Base-by-base conservation (phyloP, 1,140 invertebrate species). In the Drosophila lacteicornis region DNA sequence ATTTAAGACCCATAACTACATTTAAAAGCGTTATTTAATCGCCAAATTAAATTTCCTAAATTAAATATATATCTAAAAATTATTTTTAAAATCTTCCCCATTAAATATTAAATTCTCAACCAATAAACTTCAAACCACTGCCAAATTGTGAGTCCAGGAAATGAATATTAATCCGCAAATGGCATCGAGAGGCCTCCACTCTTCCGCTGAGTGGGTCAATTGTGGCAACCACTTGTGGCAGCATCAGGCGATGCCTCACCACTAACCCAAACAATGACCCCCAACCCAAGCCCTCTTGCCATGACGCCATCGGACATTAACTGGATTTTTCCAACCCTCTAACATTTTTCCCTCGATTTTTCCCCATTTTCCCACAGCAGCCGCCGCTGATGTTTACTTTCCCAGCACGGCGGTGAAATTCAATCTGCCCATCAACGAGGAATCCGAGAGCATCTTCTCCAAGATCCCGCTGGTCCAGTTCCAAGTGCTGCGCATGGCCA, bases 391-490 rank as follows among this genome's bases (percentile, higher is more conserved):
- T 67, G 88, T 92, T 71, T 92, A 92, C 74, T 92, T 92, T 77
- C 91, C 91, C 57, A 91, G 79, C 77, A 78, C 86, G 12, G 67
- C 77, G 7, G 87, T 92, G 59, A 79, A 88, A 79, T 65, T 92
- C 55, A 92, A 91, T 62, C 78, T 92, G 45, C 91, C 91, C 42
- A 85, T 91, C 38, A 91, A 91, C 33, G 91, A 92, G 75, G 82
- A 92, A 33, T 91, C 91, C 30, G 86, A 92, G 42, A 92, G 91
- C 50, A 85, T 92, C 50, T 92, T 92, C 59, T 92, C 91, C 7
- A 92, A 92, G 61, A 92, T 92, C 17, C 91, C 91, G 3, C 45
- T 92, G 75, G 91, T 86, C 43, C 86, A 87, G 60, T 92, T 92
- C 75, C 91, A 91, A 80, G 90, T 92, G 46, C 59, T 91, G 22